Percentiles rank a stretch among this genome's conserved stretches.
These are phyloP conservation scores for Thymelicus lineola DNA, from an alignment of 2,888 invertebrate species.

Conservation along the genomic window DNA sequence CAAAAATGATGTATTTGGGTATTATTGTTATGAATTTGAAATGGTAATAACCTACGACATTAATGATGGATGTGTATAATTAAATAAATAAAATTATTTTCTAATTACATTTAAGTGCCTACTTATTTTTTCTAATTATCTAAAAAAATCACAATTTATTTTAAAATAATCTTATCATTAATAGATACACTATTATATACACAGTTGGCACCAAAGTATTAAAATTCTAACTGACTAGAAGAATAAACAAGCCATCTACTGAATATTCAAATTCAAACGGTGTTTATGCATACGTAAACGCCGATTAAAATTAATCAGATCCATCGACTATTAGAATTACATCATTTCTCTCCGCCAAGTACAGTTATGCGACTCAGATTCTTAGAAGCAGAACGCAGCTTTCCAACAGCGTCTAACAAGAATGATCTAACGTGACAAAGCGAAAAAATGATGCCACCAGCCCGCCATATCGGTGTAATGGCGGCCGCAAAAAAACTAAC, in stretches of 20 bases:
- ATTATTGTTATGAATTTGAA: no score
- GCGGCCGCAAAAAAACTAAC: constrained; percentile 84
- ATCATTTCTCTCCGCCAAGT: constrained; percentile 65
- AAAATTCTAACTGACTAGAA: not conserved
- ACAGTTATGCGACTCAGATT: constrained; percentile 79
- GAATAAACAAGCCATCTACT: not conserved
- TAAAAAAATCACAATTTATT: no score
- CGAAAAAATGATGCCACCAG: constrained; percentile 82
- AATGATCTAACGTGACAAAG: constrained; percentile 85
- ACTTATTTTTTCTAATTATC: no score
- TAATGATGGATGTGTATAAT: no score
- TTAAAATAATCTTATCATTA: no score
- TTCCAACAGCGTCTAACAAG: constrained; percentile 79
- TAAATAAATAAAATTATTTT: no score
- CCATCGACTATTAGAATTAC: constrained; percentile 66
- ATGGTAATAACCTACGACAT: no score
- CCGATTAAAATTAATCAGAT: constrained; percentile 44
- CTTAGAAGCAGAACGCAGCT: constrained; percentile 73
- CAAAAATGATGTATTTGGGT: no score
- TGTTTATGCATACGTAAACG: constrained; percentile 13
- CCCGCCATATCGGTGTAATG: constrained; percentile 78
- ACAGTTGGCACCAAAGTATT: no score
- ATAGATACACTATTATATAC: no score
- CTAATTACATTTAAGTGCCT: no score
- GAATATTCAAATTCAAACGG: constrained; percentile 8